Conservation (phyloP, 2,113 vertebrate genomes). For the Lycaon pictus region DNA sequence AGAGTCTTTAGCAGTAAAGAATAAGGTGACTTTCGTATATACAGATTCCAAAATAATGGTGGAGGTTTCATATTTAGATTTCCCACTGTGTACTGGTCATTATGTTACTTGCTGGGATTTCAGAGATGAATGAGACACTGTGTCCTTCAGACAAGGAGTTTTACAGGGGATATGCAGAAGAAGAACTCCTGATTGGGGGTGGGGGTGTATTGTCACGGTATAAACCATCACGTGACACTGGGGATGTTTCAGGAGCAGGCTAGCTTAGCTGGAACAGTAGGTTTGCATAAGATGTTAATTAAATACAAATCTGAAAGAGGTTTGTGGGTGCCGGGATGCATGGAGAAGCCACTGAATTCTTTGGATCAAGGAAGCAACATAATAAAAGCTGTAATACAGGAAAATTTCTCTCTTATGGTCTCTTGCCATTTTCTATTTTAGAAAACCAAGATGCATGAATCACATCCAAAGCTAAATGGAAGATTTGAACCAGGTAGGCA, state of each 20-base stretch:
- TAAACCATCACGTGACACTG: background rate
- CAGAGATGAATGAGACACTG: background rate
- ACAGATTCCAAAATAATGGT: background rate
- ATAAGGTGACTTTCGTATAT: background rate
- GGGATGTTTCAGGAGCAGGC: background rate
- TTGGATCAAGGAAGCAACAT: background rate
- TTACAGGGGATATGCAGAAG: background rate
- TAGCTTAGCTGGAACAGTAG: background rate
- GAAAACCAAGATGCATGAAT: background rate
- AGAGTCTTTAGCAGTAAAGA: background rate
- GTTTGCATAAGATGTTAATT: background rate
- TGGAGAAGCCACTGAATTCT: background rate
- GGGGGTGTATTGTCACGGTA: background rate
- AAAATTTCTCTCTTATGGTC: background rate
- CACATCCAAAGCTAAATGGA: background rate
- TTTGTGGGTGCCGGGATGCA: background rate
- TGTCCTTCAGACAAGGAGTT: background rate
- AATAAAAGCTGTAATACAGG: background rate
- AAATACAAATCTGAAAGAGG: background rate
- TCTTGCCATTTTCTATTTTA: conserved; percentile 2
- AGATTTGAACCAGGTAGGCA: background rate
- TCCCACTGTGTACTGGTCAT: background rate
- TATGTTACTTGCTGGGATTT: background rate
- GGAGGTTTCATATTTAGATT: background rate
- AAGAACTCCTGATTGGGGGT: background rate